phyloP scores from a whole-genome alignment of 2,797 vertebrate species.

The Chiloscyllium punctatum region DNA sequence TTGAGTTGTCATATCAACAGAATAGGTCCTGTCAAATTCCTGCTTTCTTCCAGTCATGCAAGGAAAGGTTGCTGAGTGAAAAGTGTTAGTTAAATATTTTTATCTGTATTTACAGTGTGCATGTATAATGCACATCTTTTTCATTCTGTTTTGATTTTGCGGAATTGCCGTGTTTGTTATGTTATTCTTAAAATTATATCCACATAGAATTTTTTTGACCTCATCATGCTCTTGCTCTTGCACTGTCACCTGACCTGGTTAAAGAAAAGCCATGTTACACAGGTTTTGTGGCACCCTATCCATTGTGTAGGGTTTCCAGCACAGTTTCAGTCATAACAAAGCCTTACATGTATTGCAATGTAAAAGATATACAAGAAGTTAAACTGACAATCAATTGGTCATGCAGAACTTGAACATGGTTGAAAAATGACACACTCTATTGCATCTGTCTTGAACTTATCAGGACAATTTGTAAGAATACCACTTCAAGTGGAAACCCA shows the following conservation, averaged over 20 bases:
- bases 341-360: not conserved
- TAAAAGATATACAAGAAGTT: not conserved
- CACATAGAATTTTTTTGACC: not conserved
- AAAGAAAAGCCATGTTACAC: not conserved
- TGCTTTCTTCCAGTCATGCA: not conserved
- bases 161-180: not conserved
- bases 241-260: not conserved
- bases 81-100: not conserved
- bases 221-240: not conserved
- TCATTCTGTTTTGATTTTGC: not conserved
- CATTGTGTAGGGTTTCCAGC: not conserved
- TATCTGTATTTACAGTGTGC: not conserved
- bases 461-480: too few species aligned
- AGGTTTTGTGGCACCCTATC: not conserved
- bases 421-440: too few species aligned
- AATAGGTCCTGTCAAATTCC: not conserved
- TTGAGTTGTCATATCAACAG: not conserved
- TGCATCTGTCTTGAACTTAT: too few species aligned
- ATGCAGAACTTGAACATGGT: too few species aligned
- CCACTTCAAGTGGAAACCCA: too few species aligned
- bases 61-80: not conserved
- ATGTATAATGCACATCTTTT: not conserved
- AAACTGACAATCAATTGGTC: too few species aligned
- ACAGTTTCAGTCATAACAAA: not conserved
- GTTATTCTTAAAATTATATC: not conserved